Evolutionary conservation across 2,113 vertebrate genomes (phyloP).

Genomic region (Nibea albiflora): DNA sequence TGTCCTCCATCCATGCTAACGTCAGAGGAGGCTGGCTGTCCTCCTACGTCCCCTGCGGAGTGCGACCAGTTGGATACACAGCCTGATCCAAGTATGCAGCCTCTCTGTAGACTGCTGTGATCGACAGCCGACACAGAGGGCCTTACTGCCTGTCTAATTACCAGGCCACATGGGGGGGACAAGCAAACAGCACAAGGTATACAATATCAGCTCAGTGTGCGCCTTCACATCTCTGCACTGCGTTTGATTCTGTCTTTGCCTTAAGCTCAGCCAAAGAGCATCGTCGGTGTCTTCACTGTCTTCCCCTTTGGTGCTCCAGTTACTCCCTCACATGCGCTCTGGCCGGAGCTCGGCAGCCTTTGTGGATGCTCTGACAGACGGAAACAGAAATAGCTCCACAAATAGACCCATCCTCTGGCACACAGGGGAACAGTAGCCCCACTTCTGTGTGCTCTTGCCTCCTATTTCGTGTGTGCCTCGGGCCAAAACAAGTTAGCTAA

Average conservation of each 20-base stretch:
- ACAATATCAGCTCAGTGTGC: slow-evolving; percentile 37
- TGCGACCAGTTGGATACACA: slow-evolving; percentile 54
- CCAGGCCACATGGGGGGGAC: slow-evolving; percentile 47
- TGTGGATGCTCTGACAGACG: slow-evolving; percentile 71
- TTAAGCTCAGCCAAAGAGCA: slow-evolving; percentile 35
- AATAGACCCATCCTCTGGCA: slow-evolving; percentile 77
- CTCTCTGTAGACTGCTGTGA: slow-evolving; percentile 56
- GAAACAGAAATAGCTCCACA: slow-evolving; percentile 78
- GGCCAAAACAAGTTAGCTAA: slow-evolving; percentile 79
- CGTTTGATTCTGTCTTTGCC: slow-evolving; percentile 53
- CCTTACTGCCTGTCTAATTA: slow-evolving; percentile 58
- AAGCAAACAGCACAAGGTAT: slow-evolving; percentile 34
- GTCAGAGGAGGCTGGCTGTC: slow-evolving; percentile 70
- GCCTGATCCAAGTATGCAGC: slow-evolving; percentile 50
- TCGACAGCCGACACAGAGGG: slow-evolving; percentile 56
- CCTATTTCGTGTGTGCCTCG: slow-evolving; percentile 72
- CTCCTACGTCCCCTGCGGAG: slow-evolving; percentile 66
- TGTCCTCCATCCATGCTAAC: slow-evolving; percentile 65
- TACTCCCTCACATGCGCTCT: slow-evolving; percentile 59
- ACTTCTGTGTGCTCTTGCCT: slow-evolving; percentile 79
- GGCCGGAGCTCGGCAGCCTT: slow-evolving; percentile 62
- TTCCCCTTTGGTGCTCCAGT: slow-evolving; percentile 66
- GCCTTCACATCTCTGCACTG: slow-evolving; percentile 31
- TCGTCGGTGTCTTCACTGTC: slow-evolving; percentile 28
- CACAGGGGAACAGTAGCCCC: slow-evolving; percentile 81